A percentile compares a stretch with the other conserved stretches of the same genome.
Conservation (phyloP, 2,888 invertebrate species). For the Coenonympha arcania region DNA sequence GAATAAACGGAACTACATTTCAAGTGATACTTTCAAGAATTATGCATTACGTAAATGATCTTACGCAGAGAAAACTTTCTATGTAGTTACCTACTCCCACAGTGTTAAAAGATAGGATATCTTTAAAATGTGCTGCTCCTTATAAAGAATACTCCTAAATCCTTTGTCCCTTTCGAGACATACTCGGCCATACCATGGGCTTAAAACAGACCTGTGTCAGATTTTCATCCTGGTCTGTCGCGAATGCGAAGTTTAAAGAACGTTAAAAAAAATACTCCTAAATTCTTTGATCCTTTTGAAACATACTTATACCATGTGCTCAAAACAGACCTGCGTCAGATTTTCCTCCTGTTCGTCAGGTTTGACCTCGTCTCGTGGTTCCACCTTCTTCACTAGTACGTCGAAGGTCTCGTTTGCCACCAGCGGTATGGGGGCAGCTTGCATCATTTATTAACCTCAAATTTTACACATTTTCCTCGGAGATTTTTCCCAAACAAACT, state of each 20-base stretch:
- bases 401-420: constrained; percentile 27
- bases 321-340: neutral
- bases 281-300: too few relatives aligned
- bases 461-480: constrained; percentile 6
- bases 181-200: neutral
- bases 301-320: neutral
- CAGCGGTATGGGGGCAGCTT: constrained; percentile 39
- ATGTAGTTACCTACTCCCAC: too few relatives aligned
- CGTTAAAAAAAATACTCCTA: too few relatives aligned
- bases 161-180: too few relatives aligned
- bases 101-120: too few relatives aligned
- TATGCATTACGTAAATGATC: too few relatives aligned
- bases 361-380: neutral
- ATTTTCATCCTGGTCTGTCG: neutral
- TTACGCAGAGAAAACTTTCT: too few relatives aligned
- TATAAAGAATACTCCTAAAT: too few relatives aligned
- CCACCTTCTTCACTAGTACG: constrained; percentile 18
- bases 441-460: constrained; percentile 31
- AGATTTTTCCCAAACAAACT: neutral
- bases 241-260: too few relatives aligned
- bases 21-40: too few relatives aligned
- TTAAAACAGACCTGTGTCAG: neutral
- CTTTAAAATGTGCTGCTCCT: too few relatives aligned
- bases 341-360: neutral
- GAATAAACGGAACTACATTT: too few relatives aligned